Evolutionary conservation across 1,140 invertebrate genomes (phyloP).

Genomic region (Drosophila pandora): DNA sequence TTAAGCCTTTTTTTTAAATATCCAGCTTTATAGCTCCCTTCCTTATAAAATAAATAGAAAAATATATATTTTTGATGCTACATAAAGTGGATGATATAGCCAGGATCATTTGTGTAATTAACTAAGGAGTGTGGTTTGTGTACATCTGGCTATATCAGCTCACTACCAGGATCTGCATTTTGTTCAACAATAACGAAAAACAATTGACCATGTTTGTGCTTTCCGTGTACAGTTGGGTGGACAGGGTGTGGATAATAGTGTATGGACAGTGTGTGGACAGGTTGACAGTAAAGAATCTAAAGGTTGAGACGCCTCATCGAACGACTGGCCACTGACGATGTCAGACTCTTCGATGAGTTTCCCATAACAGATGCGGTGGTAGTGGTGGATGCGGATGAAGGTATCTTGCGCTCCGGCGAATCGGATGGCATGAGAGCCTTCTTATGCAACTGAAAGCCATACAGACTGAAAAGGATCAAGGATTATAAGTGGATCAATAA

Average conservation of each 20-base stretch:
- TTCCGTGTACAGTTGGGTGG: background rate
- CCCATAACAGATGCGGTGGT: background rate
- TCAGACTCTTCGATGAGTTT: background rate
- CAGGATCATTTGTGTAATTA: background rate
- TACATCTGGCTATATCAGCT: slow-evolving; percentile 36
- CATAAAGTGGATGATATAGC: slow-evolving; percentile 21
- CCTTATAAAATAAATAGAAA: too few species aligned
- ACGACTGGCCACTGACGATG: background rate
- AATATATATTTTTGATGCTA: background rate
- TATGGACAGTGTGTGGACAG: background rate
- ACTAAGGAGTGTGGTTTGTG: background rate
- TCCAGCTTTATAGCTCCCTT: too few species aligned
- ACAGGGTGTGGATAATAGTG: background rate
- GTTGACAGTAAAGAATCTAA: background rate
- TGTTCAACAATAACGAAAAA: slow-evolving; percentile 12
- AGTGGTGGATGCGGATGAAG: background rate
- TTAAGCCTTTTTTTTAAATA: slow-evolving; percentile 15
- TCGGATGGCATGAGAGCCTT: background rate
- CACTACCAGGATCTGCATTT: slow-evolving; percentile 18
- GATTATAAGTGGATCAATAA: background rate
- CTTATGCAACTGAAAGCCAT: slow-evolving; percentile 32
- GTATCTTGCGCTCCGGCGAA: background rate
- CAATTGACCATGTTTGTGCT: slow-evolving; percentile 2
- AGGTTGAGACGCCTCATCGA: background rate
- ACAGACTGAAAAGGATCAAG: slow-evolving; percentile 10